A percentile compares a stretch with the other conserved stretches of the same genome.
Evolutionary conservation across 2,797 vertebrate genomes (phyloP).

Genomic region (Austrolebias charrua): DNA sequence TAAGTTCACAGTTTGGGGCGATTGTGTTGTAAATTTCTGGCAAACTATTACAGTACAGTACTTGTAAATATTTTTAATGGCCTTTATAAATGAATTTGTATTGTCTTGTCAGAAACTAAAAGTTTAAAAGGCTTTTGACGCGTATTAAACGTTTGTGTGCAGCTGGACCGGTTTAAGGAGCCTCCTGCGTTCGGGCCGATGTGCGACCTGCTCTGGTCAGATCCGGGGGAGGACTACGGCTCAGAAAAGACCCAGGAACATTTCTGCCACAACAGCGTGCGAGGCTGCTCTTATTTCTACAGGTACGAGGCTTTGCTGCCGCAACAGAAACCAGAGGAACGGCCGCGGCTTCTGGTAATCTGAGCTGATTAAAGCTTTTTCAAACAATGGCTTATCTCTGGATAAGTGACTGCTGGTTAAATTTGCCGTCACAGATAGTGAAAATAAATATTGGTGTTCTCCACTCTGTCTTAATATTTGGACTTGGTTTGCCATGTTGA

Average conservation of each 20-base stretch:
- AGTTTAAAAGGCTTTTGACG: no score
- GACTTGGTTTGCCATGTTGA: slow-evolving; percentile 16
- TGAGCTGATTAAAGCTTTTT: slow-evolving; percentile 51
- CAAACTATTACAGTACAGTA: no score
- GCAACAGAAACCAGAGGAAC: not conserved
- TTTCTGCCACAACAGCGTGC: slow-evolving; percentile 97
- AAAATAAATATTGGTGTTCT: slow-evolving; percentile 56
- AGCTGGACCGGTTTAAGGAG: slow-evolving; percentile 99
- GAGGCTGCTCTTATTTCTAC: slow-evolving; percentile 99
- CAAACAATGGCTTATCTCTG: slow-evolving; percentile 59
- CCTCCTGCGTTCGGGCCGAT: slow-evolving; percentile 97
- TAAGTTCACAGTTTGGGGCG: no score
- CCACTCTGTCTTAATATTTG: slow-evolving; percentile 41
- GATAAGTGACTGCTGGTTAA: slow-evolving; percentile 46
- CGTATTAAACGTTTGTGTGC: slow-evolving; percentile 40
- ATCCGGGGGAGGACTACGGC: slow-evolving; percentile 98
- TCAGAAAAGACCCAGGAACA: slow-evolving; percentile 95
- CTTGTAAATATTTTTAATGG: no score
- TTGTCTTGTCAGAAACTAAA: no score
- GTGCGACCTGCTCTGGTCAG: slow-evolving; percentile 98
- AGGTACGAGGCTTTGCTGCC: slow-evolving; percentile 74
- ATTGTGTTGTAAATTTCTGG: no score
- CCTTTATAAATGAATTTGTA: no score
- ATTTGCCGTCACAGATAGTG: slow-evolving; percentile 37
- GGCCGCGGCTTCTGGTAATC: slow-evolving; percentile 27